Evolutionary conservation across 2,113 vertebrate species (phyloP).

Genomic region (Raja brachyura): DNA sequence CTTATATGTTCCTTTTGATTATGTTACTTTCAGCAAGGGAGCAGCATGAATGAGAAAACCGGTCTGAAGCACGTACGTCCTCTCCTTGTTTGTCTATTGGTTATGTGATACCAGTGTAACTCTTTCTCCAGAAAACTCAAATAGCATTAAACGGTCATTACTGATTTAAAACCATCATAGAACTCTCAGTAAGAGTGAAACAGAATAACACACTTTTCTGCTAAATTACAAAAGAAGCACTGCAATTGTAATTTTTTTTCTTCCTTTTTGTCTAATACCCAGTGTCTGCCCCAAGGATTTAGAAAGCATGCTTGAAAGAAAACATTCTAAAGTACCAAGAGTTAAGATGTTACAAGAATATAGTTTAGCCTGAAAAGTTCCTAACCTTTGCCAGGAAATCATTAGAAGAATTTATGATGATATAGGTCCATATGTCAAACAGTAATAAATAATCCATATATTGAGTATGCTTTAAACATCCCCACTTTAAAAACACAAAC

Average conservation of each 20-base stretch:
- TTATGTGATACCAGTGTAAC: slow-evolving; percentile 76
- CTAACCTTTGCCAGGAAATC: slow-evolving; percentile 63
- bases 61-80: background rate
- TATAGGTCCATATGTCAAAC: slow-evolving; percentile 48
- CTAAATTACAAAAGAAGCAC: slow-evolving; percentile 62
- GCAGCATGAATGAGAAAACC: background rate
- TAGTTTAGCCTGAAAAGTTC: slow-evolving; percentile 60
- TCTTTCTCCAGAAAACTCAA: slow-evolving; percentile 71
- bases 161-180: slow-evolving; percentile 79
- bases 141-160: slow-evolving; percentile 80
- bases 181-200: slow-evolving; percentile 67
- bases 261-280: slow-evolving; percentile 59
- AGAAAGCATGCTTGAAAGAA: slow-evolving; percentile 71
- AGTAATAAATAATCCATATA: slow-evolving; percentile 49
- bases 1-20: background rate
- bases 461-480: slow-evolving; percentile 34
- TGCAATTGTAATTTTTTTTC: slow-evolving; percentile 72
- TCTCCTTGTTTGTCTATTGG: slow-evolving; percentile 51
- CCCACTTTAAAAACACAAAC: slow-evolving; percentile 38
- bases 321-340: slow-evolving; percentile 54
- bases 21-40: background rate
- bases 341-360: slow-evolving; percentile 54
- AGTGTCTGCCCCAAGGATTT: slow-evolving; percentile 54
- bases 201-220: slow-evolving; percentile 74
- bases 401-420: slow-evolving; percentile 44